Evolutionary conservation across 2,797 vertebrate species (phyloP).

Genomic region (Rhynchotus rufescens): DNA sequence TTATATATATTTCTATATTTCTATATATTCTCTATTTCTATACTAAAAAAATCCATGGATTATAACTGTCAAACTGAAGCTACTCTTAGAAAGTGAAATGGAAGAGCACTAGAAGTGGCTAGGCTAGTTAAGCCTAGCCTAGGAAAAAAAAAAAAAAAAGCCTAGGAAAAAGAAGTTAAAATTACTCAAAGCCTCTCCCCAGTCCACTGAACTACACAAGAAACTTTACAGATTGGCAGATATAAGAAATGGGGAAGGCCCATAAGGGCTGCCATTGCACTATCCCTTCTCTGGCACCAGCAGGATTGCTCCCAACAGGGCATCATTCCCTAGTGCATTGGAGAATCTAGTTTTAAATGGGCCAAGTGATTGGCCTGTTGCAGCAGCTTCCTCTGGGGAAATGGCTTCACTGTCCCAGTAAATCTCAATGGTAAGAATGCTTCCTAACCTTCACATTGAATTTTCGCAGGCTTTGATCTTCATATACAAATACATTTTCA

Average conservation of each 20-base stretch:
- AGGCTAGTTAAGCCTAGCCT: background rate
- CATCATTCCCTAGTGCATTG: background rate
- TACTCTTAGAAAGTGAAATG: slow-evolving; percentile 12
- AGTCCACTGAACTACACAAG: background rate
- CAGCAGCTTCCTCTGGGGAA: background rate
- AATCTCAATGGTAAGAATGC: background rate
- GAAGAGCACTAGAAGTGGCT: background rate
- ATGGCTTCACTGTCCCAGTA: background rate
- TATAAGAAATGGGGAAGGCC: background rate
- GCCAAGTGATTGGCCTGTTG: background rate
- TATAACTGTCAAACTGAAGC: slow-evolving; percentile 19
- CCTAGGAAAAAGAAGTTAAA: background rate
- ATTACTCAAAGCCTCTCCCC: background rate
- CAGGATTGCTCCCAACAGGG: background rate
- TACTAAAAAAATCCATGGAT: slow-evolving; percentile 14
- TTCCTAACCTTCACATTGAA: background rate
- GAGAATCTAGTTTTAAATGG: background rate
- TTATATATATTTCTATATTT: no score
- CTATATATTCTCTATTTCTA: no score
- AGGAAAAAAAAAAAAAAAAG: background rate
- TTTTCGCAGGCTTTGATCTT: background rate
- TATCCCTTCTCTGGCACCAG: background rate
- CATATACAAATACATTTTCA: background rate
- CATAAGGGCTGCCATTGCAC: background rate
- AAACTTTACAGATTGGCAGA: background rate